Base-by-base conservation (phyloP, 2,888 invertebrate genomes). In the Catonia carolina region DNA sequence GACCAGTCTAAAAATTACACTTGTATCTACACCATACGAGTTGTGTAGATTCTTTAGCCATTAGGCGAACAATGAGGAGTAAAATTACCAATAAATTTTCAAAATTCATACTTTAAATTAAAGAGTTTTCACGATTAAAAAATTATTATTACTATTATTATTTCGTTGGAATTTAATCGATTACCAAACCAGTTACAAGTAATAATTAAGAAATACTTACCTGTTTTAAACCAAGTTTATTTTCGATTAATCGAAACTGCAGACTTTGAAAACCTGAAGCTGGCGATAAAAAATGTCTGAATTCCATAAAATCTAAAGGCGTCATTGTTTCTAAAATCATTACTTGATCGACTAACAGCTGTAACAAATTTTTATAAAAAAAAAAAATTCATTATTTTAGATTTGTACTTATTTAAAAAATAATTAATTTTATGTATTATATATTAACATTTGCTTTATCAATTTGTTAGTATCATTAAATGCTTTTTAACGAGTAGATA, bases 281-380 rank as follows among this genome's bases (percentile, higher is more conserved):
- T 0, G 98, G 92, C 10, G 90, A 86, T 35, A 99, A 76, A 70
- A 92, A 92, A 63, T 88, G 83, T 48, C 98, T 83, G 73, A 99
- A 99, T 69, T 97, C 97, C 86, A 99, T 91, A 70, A 99, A 99
- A 74, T 99, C 99, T 58, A 97, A 74, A 0, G 99, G 97, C 0
- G 97, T 96, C 99, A 99, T 99, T 0, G 98, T 98, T 74, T 99
- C 99, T 64, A 99, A 74, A 64, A 99, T 95, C 75, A 89, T 87
- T 39, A 99, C 94, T 77, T 99, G 98, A 70, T 99, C 98, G 36
- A 92, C 94, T 49, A 98, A 78, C 0, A 98, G 77, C 94, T 97
- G 75, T 7, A 74, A 70, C 31, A 41, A 35, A 45, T 23, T 12
- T 2, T 42, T n/a, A n/a, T 27, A 20, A 3, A 41, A 59, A 51